These are phyloP conservation scores for Kradibia gibbosae DNA, from an alignment of 1,140 invertebrate species.

Conservation along the genomic window DNA sequence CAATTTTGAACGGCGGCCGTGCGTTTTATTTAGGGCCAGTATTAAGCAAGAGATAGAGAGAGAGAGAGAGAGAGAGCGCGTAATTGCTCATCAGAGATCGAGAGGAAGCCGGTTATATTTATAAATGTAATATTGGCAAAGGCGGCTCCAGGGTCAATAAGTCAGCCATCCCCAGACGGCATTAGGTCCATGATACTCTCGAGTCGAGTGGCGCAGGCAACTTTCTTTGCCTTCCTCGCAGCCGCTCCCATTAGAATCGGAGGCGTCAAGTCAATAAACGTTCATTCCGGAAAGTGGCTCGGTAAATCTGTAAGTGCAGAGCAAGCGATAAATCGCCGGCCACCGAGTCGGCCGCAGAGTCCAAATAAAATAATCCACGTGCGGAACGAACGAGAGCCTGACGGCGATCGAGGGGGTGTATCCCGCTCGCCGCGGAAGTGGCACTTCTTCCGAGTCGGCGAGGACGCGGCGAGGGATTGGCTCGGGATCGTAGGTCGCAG, in stretches of 20 bases:
- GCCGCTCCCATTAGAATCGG: neutral
- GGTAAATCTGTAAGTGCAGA: conserved; percentile 13
- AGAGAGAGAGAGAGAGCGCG: too few species aligned
- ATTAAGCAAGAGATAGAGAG: too few species aligned
- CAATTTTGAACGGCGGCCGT: too few species aligned
- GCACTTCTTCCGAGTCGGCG: conserved; percentile 12
- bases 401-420: neutral
- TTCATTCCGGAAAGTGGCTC: conserved; percentile 41
- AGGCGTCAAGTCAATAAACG: conserved; percentile 40
- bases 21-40: too few species aligned
- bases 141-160: neutral
- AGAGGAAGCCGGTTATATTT: neutral
- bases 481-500: neutral
- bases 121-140: conserved; percentile 3
- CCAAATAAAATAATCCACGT: conserved; percentile 35
- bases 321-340: neutral
- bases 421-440: neutral
- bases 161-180: neutral
- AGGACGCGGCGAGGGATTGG: neutral
- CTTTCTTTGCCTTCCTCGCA: neutral
- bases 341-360: neutral
- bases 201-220: neutral
- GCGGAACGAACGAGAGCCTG: neutral
- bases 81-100: too few species aligned
- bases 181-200: conserved; percentile 19